These are phyloP conservation scores for Gouania willdenowi DNA, from an alignment of 2,797 vertebrate species.

Conservation along the genomic window DNA sequence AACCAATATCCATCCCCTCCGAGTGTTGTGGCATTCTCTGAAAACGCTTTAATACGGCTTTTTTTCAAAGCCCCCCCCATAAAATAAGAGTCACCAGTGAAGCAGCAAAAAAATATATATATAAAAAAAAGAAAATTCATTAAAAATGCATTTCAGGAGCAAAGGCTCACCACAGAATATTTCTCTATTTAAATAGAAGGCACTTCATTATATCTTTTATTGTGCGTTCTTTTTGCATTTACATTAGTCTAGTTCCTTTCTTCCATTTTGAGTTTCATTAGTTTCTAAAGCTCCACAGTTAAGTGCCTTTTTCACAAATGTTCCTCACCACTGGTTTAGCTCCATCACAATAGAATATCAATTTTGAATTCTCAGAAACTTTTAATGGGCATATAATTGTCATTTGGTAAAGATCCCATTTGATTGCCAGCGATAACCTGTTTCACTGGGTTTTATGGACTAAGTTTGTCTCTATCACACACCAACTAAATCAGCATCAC, in stretches of 20 bases:
- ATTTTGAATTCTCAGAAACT: conserved; percentile 74
- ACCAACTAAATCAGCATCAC: conserved; percentile 43
- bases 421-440: conserved; percentile 60
- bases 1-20: conserved; percentile 98
- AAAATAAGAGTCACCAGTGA: conserved; percentile 99
- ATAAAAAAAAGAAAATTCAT: conserved; percentile 98
- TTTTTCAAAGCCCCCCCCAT: conserved; percentile 86
- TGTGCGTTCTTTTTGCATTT: conserved; percentile 98
- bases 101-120: conserved; percentile 98
- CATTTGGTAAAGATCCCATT: conserved; percentile 57
- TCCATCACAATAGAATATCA: conserved; percentile 76
- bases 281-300: conserved; percentile 85
- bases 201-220: conserved; percentile 99
- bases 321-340: conserved; percentile 80
- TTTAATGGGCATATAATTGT: conserved; percentile 76
- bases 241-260: conserved; percentile 97
- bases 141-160: conserved; percentile 99
- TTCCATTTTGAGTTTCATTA: conserved; percentile 99
- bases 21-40: conserved; percentile 99
- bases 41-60: conserved; percentile 92
- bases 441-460: conserved; percentile 29
- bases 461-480: conserved; percentile 31
- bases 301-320: conserved; percentile 81
- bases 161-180: conserved; percentile 98
- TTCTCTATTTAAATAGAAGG: conserved; percentile 99